A percentile compares a stretch with the other conserved stretches of the same genome.
Evolutionary conservation across 2,888 invertebrate species (phyloP).

Genomic region (Sinotaia quadrata): DNA sequence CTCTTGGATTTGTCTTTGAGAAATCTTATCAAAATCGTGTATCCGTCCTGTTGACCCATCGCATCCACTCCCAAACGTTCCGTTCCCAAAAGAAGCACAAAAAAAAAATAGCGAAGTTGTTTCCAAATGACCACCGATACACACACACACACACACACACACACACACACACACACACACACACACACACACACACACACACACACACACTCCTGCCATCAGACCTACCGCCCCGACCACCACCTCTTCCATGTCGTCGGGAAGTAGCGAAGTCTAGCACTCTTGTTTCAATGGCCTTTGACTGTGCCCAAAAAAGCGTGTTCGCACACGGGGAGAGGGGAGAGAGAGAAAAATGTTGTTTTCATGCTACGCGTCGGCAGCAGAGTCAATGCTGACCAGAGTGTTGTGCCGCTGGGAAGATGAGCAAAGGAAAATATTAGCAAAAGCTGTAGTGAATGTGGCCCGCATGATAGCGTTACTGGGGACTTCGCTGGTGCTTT

Average conservation of each 20-base stretch:
- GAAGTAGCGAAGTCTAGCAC: too few species aligned
- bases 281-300: too few species aligned
- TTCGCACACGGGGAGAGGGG: not conserved
- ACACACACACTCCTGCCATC: not conserved
- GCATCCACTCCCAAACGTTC: too few species aligned
- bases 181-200: not conserved
- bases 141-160: not conserved
- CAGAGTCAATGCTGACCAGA: not conserved
- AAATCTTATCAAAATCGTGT: too few species aligned
- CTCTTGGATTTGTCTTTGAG: too few species aligned
- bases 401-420: not conserved
- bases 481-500: not conserved
- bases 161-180: not conserved
- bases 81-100: too few species aligned
- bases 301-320: too few species aligned
- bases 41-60: too few species aligned
- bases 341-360: not conserved
- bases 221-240: too few species aligned
- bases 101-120: too few species aligned
- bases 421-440: not conserved
- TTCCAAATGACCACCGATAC: too few species aligned
- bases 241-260: too few species aligned
- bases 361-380: not conserved
- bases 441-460: not conserved
- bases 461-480: not conserved